Conservation (phyloP, 1,140 invertebrate species). For the Ceratitis capitata region DNA sequence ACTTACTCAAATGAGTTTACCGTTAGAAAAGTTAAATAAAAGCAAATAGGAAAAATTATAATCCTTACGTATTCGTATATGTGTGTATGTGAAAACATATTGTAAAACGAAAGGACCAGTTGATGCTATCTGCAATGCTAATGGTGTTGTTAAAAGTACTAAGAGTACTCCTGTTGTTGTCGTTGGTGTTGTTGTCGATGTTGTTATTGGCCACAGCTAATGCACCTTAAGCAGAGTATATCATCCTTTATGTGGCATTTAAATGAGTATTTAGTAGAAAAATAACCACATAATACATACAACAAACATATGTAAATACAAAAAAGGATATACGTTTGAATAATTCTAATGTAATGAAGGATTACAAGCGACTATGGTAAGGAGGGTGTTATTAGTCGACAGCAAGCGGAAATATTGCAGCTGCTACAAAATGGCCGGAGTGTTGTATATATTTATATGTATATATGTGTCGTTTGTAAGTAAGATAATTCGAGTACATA, state of each 20-base stretch:
- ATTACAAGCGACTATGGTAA: background rate
- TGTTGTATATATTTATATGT: background rate
- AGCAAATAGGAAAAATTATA: background rate
- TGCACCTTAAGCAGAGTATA: slow-evolving; percentile 3
- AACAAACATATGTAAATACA: background rate
- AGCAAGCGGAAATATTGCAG: background rate
- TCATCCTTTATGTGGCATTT: background rate
- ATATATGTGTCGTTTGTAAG: background rate
- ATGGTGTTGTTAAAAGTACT: background rate
- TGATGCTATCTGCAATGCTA: background rate
- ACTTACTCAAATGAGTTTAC: no score
- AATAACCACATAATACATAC: background rate
- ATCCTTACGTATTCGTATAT: background rate
- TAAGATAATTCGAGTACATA: no score
- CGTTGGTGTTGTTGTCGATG: background rate
- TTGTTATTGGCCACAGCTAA: background rate
- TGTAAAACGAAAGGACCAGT: background rate
- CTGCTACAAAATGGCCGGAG: background rate
- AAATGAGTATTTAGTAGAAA: background rate
- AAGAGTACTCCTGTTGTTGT: background rate
- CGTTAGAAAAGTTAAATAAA: background rate
- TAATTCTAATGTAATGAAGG: background rate
- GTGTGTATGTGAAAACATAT: background rate
- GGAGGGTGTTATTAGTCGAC: background rate
- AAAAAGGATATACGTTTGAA: background rate